Percentiles rank a stretch among this genome's conserved stretches.
These are phyloP conservation scores for Liasis olivaceus DNA, from an alignment of 2,797 vertebrate species.

Conservation along the genomic window DNA sequence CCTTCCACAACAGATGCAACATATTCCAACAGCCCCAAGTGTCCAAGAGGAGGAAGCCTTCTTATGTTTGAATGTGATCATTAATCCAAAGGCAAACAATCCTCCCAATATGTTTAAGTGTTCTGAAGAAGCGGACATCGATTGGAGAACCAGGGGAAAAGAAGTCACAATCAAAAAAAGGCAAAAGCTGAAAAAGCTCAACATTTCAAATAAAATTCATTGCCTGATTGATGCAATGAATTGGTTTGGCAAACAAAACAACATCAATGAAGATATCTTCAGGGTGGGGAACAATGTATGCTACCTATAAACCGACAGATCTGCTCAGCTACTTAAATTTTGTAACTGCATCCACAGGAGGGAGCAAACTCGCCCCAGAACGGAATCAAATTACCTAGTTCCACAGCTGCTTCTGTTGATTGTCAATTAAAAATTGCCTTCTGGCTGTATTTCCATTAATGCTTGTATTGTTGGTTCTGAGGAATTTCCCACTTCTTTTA, in stretches of 20 bases:
- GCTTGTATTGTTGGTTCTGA: constrained; percentile 32
- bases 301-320: constrained; percentile 21
- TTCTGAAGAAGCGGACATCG: not conserved
- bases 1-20: not conserved
- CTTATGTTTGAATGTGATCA: not conserved
- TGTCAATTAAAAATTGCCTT: constrained; percentile 26
- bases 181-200: not conserved
- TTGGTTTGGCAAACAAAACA: not conserved
- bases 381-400: constrained; percentile 52
- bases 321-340: constrained; percentile 30
- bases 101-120: not conserved
- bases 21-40: not conserved
- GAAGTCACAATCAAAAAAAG: not conserved
- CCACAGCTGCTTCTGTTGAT: constrained; percentile 44
- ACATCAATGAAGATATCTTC: not conserved
- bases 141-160: not conserved
- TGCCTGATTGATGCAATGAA: not conserved
- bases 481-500: constrained; percentile 46
- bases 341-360: constrained; percentile 28
- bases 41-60: not conserved
- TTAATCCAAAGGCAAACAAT: not conserved
- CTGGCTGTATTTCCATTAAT: constrained; percentile 41
- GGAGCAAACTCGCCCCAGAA: constrained; percentile 41
- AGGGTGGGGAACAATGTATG: constrained; percentile 12
- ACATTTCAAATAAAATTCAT: not conserved